Evolutionary conservation across 1,140 invertebrate species (phyloP).

Genomic region (Trichoplusia ni): DNA sequence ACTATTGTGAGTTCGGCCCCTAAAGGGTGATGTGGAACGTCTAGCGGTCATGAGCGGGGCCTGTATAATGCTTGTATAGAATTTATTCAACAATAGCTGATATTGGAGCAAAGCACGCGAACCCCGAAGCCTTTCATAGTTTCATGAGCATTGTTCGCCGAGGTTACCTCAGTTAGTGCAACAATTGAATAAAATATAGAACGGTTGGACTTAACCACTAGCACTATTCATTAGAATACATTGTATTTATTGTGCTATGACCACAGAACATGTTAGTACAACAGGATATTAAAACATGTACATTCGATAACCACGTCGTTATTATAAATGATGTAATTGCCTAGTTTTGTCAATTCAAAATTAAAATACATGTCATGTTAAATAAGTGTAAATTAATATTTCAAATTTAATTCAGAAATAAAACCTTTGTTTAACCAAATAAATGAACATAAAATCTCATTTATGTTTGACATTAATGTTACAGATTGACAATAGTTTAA

Average conservation of each 20-base stretch:
- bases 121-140: slow-evolving; percentile 10
- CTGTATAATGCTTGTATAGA: slow-evolving; percentile 2
- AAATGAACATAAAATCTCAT: no score
- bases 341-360: background rate
- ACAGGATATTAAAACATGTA: slow-evolving; percentile 3
- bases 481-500: no score
- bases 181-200: slow-evolving; percentile 10
- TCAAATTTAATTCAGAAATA: no score
- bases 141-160: slow-evolving; percentile 13
- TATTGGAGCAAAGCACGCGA: slow-evolving; percentile 13
- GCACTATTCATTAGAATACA: background rate
- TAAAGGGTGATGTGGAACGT: background rate
- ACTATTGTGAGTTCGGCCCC: slow-evolving; percentile 17
- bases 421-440: no score
- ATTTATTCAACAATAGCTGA: slow-evolving; percentile 1
- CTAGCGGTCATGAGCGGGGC: background rate
- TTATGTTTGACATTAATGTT: no score
- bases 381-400: no score
- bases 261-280: background rate
- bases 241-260: background rate
- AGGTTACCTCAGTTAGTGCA: slow-evolving; percentile 9
- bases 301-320: background rate
- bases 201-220: background rate
- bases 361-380: no score
- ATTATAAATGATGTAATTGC: background rate